phyloP scores from a whole-genome alignment of 2,797 vertebrate species.

The Mallotus villosus region DNA sequence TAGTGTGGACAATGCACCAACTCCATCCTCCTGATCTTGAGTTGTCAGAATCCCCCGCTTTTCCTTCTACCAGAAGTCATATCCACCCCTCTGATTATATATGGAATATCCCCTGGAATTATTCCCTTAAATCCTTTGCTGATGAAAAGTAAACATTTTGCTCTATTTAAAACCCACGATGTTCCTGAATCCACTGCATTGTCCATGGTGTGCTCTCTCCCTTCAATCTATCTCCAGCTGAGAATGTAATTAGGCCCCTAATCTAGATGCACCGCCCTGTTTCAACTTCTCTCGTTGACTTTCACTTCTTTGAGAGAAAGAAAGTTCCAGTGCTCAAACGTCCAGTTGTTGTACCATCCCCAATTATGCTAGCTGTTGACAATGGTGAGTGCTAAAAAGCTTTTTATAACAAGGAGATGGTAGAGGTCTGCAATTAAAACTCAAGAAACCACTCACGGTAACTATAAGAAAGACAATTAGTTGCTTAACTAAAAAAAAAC shows the following conservation, averaged over 20 bases:
- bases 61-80: no score
- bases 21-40: background rate
- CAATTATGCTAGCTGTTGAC: background rate
- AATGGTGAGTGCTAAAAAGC: no score
- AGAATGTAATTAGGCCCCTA: conserved; percentile 37
- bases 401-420: background rate
- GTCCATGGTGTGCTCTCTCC: conserved; percentile 16
- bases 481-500: background rate
- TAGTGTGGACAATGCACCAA: background rate
- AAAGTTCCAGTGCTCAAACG: background rate
- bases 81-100: no score
- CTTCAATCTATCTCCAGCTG: conserved; percentile 44
- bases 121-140: background rate
- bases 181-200: background rate
- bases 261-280: conserved; percentile 21
- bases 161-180: conserved; percentile 12
- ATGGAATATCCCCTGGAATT: background rate
- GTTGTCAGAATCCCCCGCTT: no score
- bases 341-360: background rate
- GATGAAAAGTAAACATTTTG: conserved; percentile 19
- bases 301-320: background rate
- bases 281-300: background rate
- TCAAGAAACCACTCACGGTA: no score
- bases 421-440: background rate
- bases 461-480: no score